phyloP scores from a whole-genome alignment of 2,797 vertebrate species.

The Hyperoplus immaculatus region DNA sequence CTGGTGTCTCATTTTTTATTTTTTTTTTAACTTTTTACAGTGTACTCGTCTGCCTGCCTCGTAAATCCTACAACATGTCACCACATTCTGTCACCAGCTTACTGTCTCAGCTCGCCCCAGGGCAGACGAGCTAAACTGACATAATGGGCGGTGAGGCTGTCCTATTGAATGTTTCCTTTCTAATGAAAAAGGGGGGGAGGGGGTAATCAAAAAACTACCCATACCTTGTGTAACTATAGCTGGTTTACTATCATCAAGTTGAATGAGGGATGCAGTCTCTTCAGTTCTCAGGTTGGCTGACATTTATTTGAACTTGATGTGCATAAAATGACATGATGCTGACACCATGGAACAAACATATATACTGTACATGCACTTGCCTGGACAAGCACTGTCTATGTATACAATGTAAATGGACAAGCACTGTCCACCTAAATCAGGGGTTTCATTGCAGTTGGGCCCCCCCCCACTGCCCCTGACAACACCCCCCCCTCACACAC shows the following conservation, averaged over 20 bases:
- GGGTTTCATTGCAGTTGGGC: too few relatives aligned
- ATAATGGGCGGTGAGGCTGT: conserved; percentile 42
- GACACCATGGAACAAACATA: background rate
- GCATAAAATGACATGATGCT: background rate
- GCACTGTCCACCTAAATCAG: background rate
- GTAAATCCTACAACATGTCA: conserved; percentile 57
- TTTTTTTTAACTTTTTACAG: conserved; percentile 35
- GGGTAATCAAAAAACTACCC: background rate
- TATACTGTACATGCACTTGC: background rate
- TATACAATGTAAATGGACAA: background rate
- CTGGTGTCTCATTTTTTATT: background rate
- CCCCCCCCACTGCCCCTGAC: too few relatives aligned
- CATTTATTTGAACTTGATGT: conserved; percentile 21
- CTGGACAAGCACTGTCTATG: background rate
- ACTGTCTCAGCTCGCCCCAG: conserved; percentile 43
- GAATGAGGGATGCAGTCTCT: background rate
- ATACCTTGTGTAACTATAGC: background rate
- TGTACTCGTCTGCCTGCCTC: conserved; percentile 28
- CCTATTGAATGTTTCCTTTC: conserved; percentile 46
- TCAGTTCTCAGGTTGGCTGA: background rate
- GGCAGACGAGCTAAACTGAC: conserved; percentile 46
- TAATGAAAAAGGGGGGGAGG: conserved; percentile 20
- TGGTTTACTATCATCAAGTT: background rate
- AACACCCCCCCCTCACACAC: too few relatives aligned
- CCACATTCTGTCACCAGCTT: conserved; percentile 58